These are phyloP conservation scores for Drosophila acutilabella DNA, from an alignment of 2,888 invertebrate species.

Conservation along the genomic window DNA sequence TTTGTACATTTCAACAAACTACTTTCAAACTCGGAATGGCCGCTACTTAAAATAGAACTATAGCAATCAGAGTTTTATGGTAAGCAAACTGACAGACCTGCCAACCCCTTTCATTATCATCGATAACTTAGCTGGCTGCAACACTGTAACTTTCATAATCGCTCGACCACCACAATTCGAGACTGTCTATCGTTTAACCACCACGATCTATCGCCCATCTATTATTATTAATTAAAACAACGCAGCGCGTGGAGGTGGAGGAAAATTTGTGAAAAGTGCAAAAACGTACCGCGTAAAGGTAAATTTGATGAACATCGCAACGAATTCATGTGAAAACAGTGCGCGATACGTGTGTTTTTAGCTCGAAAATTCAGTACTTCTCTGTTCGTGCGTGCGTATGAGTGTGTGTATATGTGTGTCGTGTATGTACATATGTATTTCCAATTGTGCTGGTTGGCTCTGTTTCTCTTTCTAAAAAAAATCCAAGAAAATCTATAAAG, in stretches of 20 bases:
- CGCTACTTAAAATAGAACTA: not conserved
- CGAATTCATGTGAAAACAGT: conserved; percentile 41
- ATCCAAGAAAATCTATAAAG: conserved; percentile 47
- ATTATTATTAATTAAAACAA: conserved; percentile 67
- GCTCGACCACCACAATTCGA: conserved; percentile 23
- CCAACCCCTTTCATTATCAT: conserved; percentile 6
- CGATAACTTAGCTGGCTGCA: conserved; percentile 30
- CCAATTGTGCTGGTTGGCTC: conserved; percentile 72
- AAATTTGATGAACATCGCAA: conserved; percentile 52
- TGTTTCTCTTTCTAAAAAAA: conserved; percentile 57
- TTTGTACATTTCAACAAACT: not conserved
- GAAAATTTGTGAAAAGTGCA: conserved; percentile 65
- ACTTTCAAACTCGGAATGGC: not conserved
- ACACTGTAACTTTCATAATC: conserved; percentile 11
- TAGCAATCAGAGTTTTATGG: conserved; percentile 18
- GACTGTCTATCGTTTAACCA: conserved; percentile 46
- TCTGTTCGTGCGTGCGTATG: conserved; percentile 46
- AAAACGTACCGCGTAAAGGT: conserved; percentile 61
- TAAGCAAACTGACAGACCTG: not conserved
- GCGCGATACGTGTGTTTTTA: conserved; percentile 60
- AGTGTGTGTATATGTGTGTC: conserved; percentile 45
- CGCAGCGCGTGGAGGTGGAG: conserved; percentile 65
- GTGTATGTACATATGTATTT: conserved; percentile 65
- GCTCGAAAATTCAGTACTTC: conserved; percentile 63
- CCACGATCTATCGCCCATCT: conserved; percentile 60